Evolutionary conservation across 1,140 invertebrate species (phyloP).

Genomic region (Eumaeus atala): DNA sequence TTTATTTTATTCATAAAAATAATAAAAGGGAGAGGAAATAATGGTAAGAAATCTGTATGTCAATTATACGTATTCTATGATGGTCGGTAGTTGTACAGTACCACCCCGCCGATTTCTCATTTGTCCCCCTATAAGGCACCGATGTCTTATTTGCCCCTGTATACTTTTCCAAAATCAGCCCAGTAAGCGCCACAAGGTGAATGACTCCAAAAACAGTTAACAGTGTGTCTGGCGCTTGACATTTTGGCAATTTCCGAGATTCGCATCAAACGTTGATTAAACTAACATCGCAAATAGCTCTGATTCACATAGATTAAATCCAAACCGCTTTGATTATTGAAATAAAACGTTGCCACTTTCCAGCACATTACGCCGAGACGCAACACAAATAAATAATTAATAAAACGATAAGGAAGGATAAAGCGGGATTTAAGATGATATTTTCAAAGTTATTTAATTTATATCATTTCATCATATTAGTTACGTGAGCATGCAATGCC

Average conservation of each 20-base stretch:
- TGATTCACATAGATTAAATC: slow-evolving; percentile 1
- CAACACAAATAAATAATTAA: slow-evolving; percentile 10
- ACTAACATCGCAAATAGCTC: slow-evolving; percentile 4
- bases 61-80: too few relatives aligned
- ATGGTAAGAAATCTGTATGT: too few relatives aligned
- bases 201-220: slow-evolving; percentile 54
- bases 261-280: slow-evolving; percentile 3
- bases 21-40: too few relatives aligned
- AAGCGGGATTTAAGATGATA: slow-evolving; percentile 5
- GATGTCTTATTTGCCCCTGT: too few relatives aligned
- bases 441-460: neutral
- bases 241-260: slow-evolving; percentile 17
- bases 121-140: too few relatives aligned
- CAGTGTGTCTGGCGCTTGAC: slow-evolving; percentile 18
- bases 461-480: neutral
- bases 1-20: too few relatives aligned
- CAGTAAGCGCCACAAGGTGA: slow-evolving; percentile 51
- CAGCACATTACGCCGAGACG: slow-evolving; percentile 11
- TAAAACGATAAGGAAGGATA: slow-evolving; percentile 12
- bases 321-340: slow-evolving; percentile 6
- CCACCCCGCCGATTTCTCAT: too few relatives aligned
- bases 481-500: neutral
- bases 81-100: too few relatives aligned
- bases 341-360: slow-evolving; percentile 4
- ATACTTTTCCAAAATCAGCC: too few relatives aligned